phyloP scores from a whole-genome alignment of 2,888 invertebrate species.

The Cataglyphis livida region DNA sequence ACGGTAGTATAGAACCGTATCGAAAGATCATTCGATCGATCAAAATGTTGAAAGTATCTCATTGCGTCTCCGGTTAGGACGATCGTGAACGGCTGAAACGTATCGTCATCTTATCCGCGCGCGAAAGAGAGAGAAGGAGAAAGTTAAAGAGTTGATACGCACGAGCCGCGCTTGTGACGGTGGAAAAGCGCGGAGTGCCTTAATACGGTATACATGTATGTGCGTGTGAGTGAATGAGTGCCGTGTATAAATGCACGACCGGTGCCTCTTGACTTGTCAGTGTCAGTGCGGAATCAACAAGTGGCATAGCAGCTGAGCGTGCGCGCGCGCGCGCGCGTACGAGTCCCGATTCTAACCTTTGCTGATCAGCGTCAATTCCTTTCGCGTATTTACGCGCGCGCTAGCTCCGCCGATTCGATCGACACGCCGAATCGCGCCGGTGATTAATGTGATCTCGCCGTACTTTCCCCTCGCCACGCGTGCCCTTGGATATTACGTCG shows the following conservation, averaged over 20 bases:
- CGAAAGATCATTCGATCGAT: slow-evolving; percentile 12
- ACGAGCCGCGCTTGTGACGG: slow-evolving; percentile 28
- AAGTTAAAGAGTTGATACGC: slow-evolving; percentile 49
- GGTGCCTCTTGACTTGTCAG: slow-evolving; percentile 67
- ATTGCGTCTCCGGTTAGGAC: slow-evolving; percentile 49
- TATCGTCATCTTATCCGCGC: slow-evolving; percentile 53
- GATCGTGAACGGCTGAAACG: slow-evolving; percentile 51
- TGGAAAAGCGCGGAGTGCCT: slow-evolving; percentile 39
- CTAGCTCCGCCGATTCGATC: slow-evolving; percentile 15
- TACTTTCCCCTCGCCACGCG: slow-evolving; percentile 50
- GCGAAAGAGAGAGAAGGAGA: slow-evolving; percentile 37
- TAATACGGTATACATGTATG: slow-evolving; percentile 1
- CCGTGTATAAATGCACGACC: slow-evolving; percentile 20
- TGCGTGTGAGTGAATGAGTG: slow-evolving; percentile 29
- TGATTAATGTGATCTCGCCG: slow-evolving; percentile 62
- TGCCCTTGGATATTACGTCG: slow-evolving; percentile 75
- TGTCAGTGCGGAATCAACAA: slow-evolving; percentile 77
- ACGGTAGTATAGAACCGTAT: background rate
- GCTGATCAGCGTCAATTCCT: background rate
- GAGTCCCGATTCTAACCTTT: slow-evolving; percentile 67
- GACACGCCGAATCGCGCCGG: background rate
- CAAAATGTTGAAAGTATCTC: slow-evolving; percentile 49
- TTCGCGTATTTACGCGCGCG: slow-evolving; percentile 13
- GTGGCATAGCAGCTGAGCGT: slow-evolving; percentile 66
- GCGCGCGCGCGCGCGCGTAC: slow-evolving; percentile 58